A percentile compares a stretch with the other conserved stretches of the same genome.
These are phyloP conservation scores for Oncorhynchus clarkii DNA, from an alignment of 2,113 vertebrate species.

Conservation along the genomic window DNA sequence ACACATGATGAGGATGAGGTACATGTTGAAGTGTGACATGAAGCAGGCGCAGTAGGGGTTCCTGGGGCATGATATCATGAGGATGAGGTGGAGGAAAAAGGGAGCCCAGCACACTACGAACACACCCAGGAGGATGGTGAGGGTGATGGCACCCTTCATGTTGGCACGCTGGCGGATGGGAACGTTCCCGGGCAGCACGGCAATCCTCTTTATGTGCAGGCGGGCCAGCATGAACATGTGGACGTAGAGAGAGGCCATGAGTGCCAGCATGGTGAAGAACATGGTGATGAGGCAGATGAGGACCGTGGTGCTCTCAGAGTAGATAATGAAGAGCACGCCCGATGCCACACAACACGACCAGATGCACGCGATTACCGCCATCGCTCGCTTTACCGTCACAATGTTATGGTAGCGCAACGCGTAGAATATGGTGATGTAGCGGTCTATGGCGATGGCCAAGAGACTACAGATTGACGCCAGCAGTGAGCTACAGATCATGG, in stretches of 20 bases:
- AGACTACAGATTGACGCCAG: conserved; percentile 93
- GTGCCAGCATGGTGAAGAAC: conserved; percentile 93
- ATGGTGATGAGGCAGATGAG: conserved; percentile 91
- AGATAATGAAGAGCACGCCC: conserved; percentile 88
- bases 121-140: conserved; percentile 92
- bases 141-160: conserved; percentile 92
- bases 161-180: conserved; percentile 85
- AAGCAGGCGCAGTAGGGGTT: conserved; percentile 95
- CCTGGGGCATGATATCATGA: conserved; percentile 90
- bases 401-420: conserved; percentile 93
- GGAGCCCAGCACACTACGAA: conserved; percentile 97
- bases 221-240: conserved; percentile 96
- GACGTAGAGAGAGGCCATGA: conserved; percentile 93
- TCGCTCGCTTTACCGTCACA: conserved; percentile 81
- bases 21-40: conserved; percentile 97
- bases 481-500: conserved; percentile 93
- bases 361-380: conserved; percentile 80
- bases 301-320: conserved; percentile 87
- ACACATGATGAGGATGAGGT: conserved; percentile 96
- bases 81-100: conserved; percentile 90
- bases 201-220: conserved; percentile 89
- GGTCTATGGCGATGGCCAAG: conserved; percentile 90
- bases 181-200: conserved; percentile 81
- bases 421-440: conserved; percentile 96
- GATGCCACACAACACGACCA: conserved; percentile 86